These are phyloP conservation scores for Fratercula arctica DNA, from an alignment of 2,797 vertebrate species.

Conservation along the genomic window DNA sequence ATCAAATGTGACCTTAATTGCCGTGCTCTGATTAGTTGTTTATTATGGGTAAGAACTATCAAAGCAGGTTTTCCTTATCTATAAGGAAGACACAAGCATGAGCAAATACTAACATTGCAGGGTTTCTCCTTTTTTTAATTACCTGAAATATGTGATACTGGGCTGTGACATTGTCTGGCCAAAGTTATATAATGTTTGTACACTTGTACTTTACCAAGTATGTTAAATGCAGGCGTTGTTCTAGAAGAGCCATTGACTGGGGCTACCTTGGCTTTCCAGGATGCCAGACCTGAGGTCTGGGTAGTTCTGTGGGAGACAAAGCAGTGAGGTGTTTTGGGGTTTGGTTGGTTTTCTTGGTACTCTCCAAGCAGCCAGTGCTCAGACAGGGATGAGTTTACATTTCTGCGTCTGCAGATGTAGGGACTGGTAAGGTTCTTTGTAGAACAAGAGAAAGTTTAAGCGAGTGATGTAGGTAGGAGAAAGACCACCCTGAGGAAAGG, in stretches of 20 bases:
- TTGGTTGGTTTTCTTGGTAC: neutral
- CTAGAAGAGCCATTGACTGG: neutral
- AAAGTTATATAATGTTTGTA: no score
- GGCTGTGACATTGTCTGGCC: neutral
- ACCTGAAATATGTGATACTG: rapidly evolving
- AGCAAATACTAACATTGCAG: neutral
- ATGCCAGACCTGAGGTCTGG: neutral
- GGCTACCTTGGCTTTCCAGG: neutral
- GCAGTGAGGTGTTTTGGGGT: neutral
- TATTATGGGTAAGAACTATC: neutral
- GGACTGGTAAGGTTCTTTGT: neutral
- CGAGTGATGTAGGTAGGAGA: neutral
- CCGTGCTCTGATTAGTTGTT: neutral
- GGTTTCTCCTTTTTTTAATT: neutral
- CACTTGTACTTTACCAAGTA: neutral
- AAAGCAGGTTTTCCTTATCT: neutral
- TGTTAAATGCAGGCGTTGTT: neutral
- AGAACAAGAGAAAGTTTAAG: neutral
- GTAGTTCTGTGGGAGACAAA: neutral
- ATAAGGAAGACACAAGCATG: neutral
- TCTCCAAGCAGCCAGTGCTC: neutral
- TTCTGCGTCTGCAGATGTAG: neutral
- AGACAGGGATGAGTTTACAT: neutral
- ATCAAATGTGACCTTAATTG: neutral
- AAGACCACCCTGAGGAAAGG: neutral